Evolutionary conservation across 2,888 invertebrate genomes (phyloP).

Genomic region (Dynastes grantii): DNA sequence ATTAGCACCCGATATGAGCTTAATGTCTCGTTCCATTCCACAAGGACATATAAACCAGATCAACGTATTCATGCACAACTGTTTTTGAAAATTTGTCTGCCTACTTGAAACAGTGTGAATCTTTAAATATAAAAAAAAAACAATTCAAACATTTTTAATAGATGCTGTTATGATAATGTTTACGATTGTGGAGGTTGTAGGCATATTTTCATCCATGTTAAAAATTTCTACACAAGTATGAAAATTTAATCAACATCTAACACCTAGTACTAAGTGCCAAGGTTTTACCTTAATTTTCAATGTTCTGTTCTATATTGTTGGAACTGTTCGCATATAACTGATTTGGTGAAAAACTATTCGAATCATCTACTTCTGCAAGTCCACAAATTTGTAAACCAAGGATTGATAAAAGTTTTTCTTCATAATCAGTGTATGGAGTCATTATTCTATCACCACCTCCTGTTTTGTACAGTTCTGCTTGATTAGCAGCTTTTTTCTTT

Average conservation of each 20-base stretch:
- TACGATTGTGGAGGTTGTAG: constrained; percentile 11
- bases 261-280: background rate
- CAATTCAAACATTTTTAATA: no score
- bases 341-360: background rate
- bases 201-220: background rate
- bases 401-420: constrained; percentile 19
- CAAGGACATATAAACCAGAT: no score
- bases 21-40: no score
- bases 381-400: background rate
- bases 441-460: background rate
- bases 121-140: no score
- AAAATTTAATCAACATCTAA: background rate
- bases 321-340: no score
- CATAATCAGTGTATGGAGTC: constrained; percentile 19
- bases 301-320: background rate
- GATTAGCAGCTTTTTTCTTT: constrained; percentile 9
- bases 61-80: no score
- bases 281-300: constrained; percentile 6
- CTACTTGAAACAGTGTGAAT: no score
- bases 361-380: constrained; percentile 18
- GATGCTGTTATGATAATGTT: no score
- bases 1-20: no score
- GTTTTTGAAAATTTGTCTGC: no score
- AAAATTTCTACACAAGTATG: constrained; percentile 15
- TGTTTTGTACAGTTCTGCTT: constrained; percentile 8